Conservation (phyloP, 2,797 vertebrate genomes). For the Pipistrellus pipistrellus region DNA sequence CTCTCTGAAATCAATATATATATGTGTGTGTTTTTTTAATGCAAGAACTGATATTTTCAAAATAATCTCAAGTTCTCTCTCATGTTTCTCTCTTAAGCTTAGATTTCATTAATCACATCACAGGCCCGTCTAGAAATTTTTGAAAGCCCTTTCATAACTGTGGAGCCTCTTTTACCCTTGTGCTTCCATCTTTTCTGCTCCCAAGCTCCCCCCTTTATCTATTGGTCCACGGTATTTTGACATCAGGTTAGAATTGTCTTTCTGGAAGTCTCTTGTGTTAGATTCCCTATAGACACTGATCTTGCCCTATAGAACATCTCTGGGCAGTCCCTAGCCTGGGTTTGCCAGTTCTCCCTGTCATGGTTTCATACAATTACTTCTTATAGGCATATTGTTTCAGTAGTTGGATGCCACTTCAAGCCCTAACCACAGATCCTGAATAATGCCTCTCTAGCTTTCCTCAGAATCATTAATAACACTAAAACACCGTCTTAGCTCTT, state of each 20-base stretch:
- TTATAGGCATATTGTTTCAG: not conserved
- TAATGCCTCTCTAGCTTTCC: not conserved
- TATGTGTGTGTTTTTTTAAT: not conserved
- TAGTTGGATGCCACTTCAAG: not conserved
- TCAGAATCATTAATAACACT: not conserved
- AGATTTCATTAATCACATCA: conserved; percentile 3
- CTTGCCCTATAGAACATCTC: conserved; percentile 4
- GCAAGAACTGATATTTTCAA: conserved; percentile 42
- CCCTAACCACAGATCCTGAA: not conserved
- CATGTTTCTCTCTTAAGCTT: conserved; percentile 20
- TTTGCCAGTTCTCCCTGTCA: not conserved
- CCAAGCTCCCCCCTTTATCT: not conserved
- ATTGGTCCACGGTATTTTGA: not conserved
- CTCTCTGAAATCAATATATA: no score
- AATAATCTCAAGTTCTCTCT: conserved; percentile 30
- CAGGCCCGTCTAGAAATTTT: not conserved
- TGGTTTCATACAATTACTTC: not conserved
- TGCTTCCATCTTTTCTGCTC: not conserved
- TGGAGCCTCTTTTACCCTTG: not conserved
- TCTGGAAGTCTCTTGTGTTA: conserved; percentile 28
- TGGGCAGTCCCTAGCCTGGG: not conserved
- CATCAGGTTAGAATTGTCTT: conserved; percentile 14
- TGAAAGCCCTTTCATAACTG: not conserved
- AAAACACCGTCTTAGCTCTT: not conserved
- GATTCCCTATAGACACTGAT: not conserved